Evolutionary conservation across 2,113 vertebrate species (phyloP), one percentile per base, ranked within the genome.

Genomic region (Paracyprichromis sp.): DNA sequence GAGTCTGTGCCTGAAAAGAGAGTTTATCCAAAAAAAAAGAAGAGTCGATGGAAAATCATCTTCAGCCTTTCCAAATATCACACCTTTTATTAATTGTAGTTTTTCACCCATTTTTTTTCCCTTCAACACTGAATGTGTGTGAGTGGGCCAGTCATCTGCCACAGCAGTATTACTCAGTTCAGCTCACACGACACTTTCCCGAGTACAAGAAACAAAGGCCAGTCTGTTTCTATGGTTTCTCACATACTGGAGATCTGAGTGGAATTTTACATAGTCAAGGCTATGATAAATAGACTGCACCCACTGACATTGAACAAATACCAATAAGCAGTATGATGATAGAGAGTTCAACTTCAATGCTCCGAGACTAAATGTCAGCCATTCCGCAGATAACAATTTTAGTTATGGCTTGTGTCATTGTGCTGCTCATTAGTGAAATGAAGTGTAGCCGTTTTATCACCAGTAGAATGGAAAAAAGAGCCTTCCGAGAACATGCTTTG

Each of bases 171-270:
- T 93, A 95, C 90, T 94, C 94, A 93, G 91, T 93, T 83, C 90
- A 90, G 90, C 91, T 90, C 89, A 86, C 92, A 92, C 88, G 92
- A 95, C 92, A 93, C 92, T 95, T 95, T 93, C 86, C 87, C 83
- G 56, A 85, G 88, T 94, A 85, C 50, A n/a, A 92, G 88, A 94
- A 95, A 97, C 95, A 96, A 95, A 96, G 93, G 86, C 88, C 84
- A 80, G 89, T 87, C 94, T 96, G 95, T 96, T 95, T 96, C 93
- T 93, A 94, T 94, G 94, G 93, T 95, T 95, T 96, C 95, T 90
- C 93, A 92, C 90, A 89, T 92, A 90, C 93, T 93, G 92, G 87
- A 92, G 90, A 94, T 91, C 86, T 86, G 86, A 93, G 90, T 91
- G 91, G 92, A 95, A 90, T 93, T 93, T 88, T 91, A 83, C 91